Evolutionary conservation across 2,888 invertebrate species (phyloP), one percentile per base, ranked within the genome.

Genomic region (Ommatoiulus sabulosus): DNA sequence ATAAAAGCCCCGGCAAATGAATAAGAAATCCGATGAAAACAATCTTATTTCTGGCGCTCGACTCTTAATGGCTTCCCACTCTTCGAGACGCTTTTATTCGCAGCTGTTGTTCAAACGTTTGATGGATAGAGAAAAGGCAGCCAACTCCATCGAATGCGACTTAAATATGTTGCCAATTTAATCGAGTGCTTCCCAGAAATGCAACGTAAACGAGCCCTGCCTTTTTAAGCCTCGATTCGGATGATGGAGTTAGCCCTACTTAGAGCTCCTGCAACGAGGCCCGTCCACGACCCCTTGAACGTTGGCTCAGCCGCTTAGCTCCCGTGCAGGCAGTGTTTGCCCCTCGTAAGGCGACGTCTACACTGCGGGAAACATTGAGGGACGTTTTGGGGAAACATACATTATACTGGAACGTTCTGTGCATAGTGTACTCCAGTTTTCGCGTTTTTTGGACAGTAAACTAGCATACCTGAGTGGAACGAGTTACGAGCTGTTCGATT

Each of bases 71-170:
- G n/a, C 63, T 63, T 63, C 20, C 15, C 57, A 12, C 46, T 46
- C 12, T 46, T 46, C 46, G 46, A n/a, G n/a, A n/a, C n/a, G 8
- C 46, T 46, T 46, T 46, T 46, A 46, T 57, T 57, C 57, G 63
- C 63, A 63, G 63, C 63, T 63, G 63, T 63, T 63, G 63, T 63
- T 63, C 63, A 63, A 20, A 63, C 63, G 63, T 63, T 63, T 63
- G 63, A 63, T 63, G 63, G 63, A 63, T 63, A 63, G 52, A 52
- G 52, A 52, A 52, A 52, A 52, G 52, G 52, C 52, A 52, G 12
- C 52, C 52, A 46, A 52, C 52, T 52, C 52, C 52, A 52, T 52
- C 52, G 52, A 52, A 52, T 52, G 52, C 63, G 63, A 63, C 63
- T 63, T 63, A 63, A 63, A 63, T 63, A 63, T 63, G 6, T 63